These are phyloP conservation scores for Grapholita molesta DNA, from an alignment of 1,140 invertebrate genomes.

Conservation along the genomic window DNA sequence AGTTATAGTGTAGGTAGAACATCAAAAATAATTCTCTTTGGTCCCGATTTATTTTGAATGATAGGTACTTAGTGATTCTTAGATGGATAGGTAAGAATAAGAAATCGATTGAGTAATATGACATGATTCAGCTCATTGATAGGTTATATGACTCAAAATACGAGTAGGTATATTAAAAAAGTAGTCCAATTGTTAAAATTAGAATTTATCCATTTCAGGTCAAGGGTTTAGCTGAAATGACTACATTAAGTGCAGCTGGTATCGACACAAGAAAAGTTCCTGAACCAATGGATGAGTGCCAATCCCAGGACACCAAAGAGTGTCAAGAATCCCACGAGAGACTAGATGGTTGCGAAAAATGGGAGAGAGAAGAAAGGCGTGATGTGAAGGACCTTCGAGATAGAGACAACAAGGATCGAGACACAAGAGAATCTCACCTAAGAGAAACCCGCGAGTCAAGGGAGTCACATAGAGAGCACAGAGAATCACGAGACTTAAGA, in stretches of 20 bases:
- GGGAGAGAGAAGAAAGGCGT: slow-evolving; percentile 60
- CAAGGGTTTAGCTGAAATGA: slow-evolving; percentile 95
- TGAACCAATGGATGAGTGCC: slow-evolving; percentile 72
- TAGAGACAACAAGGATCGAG: slow-evolving; percentile 55
- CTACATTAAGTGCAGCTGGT: slow-evolving; percentile 83
- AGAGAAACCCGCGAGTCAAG: slow-evolving; percentile 42
- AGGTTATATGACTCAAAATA: no score
- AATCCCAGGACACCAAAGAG: slow-evolving; percentile 55
- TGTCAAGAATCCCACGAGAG: slow-evolving; percentile 51
- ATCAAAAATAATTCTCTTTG: no score
- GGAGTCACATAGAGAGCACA: slow-evolving; percentile 35
- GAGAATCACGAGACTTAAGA: slow-evolving; percentile 44
- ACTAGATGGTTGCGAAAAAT: slow-evolving; percentile 47
- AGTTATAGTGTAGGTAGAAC: no score
- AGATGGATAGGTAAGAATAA: no score
- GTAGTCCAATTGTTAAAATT: not conserved
- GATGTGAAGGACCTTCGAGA: slow-evolving; percentile 52
- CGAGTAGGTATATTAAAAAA: no score
- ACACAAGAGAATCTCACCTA: slow-evolving; percentile 36
- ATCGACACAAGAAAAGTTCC: slow-evolving; percentile 65
- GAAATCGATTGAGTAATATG: no score
- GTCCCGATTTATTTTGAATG: no score
- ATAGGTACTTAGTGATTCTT: no score
- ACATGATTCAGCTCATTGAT: no score
- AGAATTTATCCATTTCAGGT: slow-evolving; percentile 72